phyloP scores from a whole-genome alignment of 2,113 vertebrate species.

The Ariopsis seemanni region DNA sequence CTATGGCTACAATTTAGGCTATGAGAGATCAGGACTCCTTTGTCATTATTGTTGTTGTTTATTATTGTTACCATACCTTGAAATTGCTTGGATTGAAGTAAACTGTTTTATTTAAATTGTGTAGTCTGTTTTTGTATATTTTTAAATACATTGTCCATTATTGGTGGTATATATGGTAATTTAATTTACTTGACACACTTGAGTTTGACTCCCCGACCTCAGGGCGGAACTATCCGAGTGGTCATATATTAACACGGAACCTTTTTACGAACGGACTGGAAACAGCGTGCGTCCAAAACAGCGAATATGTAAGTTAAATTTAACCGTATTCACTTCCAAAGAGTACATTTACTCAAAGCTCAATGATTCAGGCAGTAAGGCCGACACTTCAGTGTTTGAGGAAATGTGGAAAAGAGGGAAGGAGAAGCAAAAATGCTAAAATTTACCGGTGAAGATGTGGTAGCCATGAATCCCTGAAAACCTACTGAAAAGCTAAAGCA shows the following conservation, averaged over 20 bases:
- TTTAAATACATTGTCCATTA: too few species aligned
- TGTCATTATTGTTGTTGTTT: too few species aligned
- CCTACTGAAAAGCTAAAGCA: neutral
- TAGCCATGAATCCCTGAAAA: neutral
- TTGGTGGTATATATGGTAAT: too few species aligned
- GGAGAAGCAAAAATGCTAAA: neutral
- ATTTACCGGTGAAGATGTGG: neutral
- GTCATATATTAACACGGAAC: slow-evolving; percentile 18
- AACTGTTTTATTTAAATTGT: too few species aligned
- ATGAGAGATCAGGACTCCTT: too few species aligned
- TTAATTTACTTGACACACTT: too few species aligned
- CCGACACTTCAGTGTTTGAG: neutral
- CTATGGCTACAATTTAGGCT: too few species aligned
- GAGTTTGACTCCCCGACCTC: neutral
- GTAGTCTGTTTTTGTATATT: too few species aligned
- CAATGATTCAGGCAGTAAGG: too few species aligned
- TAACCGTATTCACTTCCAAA: neutral
- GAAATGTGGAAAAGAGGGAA: neutral
- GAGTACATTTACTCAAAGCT: neutral
- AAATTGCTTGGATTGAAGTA: too few species aligned
- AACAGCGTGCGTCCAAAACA: slow-evolving; percentile 51
- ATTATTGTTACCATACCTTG: too few species aligned
- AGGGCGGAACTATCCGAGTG: neutral
- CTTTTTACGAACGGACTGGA: slow-evolving; percentile 63
- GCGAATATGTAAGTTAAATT: slow-evolving; percentile 13